Conservation (phyloP, 1,140 invertebrate species). For the Neodiprion pinetum region DNA sequence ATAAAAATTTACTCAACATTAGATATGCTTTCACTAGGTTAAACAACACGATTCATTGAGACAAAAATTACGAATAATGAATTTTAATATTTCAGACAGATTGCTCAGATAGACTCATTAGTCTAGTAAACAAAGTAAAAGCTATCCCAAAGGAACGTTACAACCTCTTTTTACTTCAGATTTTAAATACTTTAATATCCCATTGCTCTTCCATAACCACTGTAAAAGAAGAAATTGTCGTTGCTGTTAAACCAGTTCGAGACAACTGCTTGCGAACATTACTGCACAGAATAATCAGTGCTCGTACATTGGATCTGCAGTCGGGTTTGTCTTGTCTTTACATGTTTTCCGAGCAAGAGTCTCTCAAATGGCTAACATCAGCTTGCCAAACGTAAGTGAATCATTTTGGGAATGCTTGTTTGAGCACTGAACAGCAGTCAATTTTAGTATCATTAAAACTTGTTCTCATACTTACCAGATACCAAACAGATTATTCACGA, state of each 20-base stretch:
- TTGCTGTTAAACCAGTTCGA: background rate
- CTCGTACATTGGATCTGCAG: conserved; percentile 41
- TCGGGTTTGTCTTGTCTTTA: conserved; percentile 46
- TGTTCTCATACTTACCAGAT: conserved; percentile 19
- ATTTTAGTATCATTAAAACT: too few relatives aligned
- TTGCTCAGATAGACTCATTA: background rate
- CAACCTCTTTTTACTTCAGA: conserved; percentile 40
- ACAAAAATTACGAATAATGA: too few relatives aligned
- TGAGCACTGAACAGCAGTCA: background rate
- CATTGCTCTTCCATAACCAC: conserved; percentile 21
- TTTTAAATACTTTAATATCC: conserved; percentile 40
- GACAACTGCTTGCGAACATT: background rate
- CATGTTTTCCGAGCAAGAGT: conserved; percentile 35
- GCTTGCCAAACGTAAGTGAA: conserved; percentile 35
- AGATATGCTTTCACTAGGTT: too few relatives aligned
- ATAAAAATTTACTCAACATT: too few relatives aligned
- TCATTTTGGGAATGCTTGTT: conserved; percentile 6
- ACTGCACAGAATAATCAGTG: conserved; percentile 39
- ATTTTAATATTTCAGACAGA: background rate
- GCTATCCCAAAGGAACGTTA: conserved; percentile 35
- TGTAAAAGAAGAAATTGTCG: conserved; percentile 3
- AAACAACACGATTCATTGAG: too few relatives aligned
- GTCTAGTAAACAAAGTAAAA: conserved; percentile 25
- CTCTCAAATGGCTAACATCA: conserved; percentile 33
- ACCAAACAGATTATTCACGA: conserved; percentile 33